These are phyloP conservation scores for Lepeophtheirus nordmannii DNA, from an alignment of 2,888 invertebrate species.

Conservation along the genomic window DNA sequence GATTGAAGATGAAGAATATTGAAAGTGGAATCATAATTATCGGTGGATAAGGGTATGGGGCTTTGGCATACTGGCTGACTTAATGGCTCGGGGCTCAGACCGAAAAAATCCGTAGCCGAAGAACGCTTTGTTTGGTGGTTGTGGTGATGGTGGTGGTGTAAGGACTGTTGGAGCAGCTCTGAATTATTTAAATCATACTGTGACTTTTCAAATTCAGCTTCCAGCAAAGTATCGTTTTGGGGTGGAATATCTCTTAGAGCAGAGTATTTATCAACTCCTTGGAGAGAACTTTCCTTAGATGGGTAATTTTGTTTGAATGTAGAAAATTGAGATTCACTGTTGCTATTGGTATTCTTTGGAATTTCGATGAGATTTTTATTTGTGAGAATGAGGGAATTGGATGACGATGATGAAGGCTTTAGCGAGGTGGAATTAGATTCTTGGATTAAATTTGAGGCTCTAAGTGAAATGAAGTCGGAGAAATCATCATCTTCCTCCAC, in stretches of 20 bases:
- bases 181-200: too few species aligned
- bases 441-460: background rate
- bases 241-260: too few species aligned
- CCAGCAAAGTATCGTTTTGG: too few species aligned
- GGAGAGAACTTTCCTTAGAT: background rate
- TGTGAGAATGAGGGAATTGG: too few species aligned
- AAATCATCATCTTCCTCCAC: background rate
- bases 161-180: too few species aligned
- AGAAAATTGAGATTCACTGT: background rate
- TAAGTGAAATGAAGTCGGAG: background rate
- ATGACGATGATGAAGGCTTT: too few species aligned
- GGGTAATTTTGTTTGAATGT: background rate
- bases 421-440: background rate
- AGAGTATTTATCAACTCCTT: background rate
- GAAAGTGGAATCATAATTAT: background rate
- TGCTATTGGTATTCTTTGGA: background rate
- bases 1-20: background rate
- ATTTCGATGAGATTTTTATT: background rate
- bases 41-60: conserved; percentile 3
- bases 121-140: background rate
- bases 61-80: background rate
- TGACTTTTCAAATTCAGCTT: too few species aligned
- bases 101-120: background rate
- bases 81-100: background rate
- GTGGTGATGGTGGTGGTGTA: too few species aligned